phyloP scores from a whole-genome alignment of 92 coral and sea anemone genomes.

The Diadumene lineata region DNA sequence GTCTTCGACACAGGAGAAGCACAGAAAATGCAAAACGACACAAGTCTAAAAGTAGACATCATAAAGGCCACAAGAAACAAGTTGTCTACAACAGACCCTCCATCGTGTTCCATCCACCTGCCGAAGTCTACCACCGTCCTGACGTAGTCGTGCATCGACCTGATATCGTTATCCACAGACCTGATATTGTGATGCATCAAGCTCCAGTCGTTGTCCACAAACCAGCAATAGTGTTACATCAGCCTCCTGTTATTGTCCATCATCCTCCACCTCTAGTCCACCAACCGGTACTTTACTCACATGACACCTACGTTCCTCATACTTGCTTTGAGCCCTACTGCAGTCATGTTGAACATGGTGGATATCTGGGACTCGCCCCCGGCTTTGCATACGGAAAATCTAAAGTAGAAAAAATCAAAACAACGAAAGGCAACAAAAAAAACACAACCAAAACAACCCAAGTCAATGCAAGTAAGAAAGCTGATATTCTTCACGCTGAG shows the following conservation, averaged over 20 bases:
- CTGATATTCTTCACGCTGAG: constrained; percentile 51
- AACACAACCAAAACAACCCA: constrained; percentile 32
- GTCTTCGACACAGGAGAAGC: constrained; percentile 12
- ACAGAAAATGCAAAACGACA: constrained; percentile 14
- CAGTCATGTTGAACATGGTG: constrained; percentile 65
- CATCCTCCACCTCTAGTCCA: constrained; percentile 86
- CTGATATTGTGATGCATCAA: constrained; percentile 86
- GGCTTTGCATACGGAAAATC: constrained; percentile 92
- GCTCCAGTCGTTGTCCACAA: constrained; percentile 91
- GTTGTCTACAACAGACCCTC: constrained; percentile 84
- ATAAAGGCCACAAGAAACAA: constrained; percentile 74
- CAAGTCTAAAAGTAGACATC: constrained; percentile 20
- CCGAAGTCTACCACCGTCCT: constrained; percentile 91
- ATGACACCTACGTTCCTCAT: constrained; percentile 75
- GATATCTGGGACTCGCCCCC: constrained; percentile 79
- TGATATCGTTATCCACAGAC: constrained; percentile 90
- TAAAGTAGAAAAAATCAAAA: constrained; percentile 53
- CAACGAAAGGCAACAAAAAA: constrained; percentile 25
- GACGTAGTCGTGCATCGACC: constrained; percentile 90
- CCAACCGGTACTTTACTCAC: constrained; percentile 79
- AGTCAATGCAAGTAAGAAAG: constrained; percentile 26
- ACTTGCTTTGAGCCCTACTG: constrained; percentile 65
- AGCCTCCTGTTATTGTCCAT: constrained; percentile 92
- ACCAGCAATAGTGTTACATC: constrained; percentile 82
- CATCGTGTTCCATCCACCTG: constrained; percentile 80